Conservation (phyloP, 2,113 vertebrate species). For the Manacus vitellinus region DNA sequence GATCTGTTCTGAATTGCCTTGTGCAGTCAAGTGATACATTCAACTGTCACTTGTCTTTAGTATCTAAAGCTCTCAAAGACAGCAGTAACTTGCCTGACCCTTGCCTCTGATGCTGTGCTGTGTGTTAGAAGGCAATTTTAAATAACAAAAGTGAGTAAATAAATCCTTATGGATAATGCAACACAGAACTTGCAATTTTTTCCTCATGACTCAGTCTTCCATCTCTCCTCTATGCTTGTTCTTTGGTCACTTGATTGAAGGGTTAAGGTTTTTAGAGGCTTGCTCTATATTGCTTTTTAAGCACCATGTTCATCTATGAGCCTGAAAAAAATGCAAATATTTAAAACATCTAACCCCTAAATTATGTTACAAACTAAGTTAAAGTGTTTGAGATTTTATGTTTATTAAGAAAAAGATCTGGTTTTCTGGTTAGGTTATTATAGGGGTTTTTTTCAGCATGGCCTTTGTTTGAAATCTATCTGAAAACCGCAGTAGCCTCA, state of each 20-base stretch:
- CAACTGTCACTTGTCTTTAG: not conserved
- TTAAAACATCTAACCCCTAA: not conserved
- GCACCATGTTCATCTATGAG: not conserved
- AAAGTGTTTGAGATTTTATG: not conserved
- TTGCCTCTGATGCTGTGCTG: not conserved
- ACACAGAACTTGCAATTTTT: not conserved
- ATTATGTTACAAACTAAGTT: not conserved
- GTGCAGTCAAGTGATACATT: not conserved
- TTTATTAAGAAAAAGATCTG: not conserved
- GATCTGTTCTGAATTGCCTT: not conserved
- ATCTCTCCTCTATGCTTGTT: not conserved
- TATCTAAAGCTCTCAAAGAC: not conserved
- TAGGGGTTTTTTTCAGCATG: not conserved
- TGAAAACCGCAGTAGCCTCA: not conserved
- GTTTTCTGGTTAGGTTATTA: not conserved
- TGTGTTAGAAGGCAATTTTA: not conserved
- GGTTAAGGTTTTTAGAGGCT: not conserved
- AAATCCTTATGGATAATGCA: not conserved
- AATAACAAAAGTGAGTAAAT: not conserved
- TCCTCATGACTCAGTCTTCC: not conserved
- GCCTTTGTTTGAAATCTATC: not conserved
- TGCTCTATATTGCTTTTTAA: not conserved
- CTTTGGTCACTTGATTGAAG: not conserved
- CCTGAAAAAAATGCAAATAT: not conserved
- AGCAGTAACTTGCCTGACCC: not conserved